Evolutionary conservation across 2,888 invertebrate genomes (phyloP).

Genomic region (Clunio marinus): DNA sequence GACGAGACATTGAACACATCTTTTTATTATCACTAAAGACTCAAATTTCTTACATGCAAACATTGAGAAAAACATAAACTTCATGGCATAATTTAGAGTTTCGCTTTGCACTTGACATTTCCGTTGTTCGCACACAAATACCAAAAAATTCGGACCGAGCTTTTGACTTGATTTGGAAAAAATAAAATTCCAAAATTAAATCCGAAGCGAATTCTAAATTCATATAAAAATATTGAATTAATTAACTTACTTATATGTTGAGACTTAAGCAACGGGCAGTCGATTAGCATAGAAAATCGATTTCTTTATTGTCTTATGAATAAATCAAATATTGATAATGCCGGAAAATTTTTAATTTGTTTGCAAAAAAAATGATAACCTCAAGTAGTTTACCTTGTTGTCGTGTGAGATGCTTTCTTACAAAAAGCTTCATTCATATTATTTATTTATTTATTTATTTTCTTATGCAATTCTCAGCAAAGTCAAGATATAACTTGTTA

Average conservation of each 20-base stretch:
- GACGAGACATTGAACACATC: not conserved
- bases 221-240: slow-evolving; percentile 1
- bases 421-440: too few relatives aligned
- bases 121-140: too few relatives aligned
- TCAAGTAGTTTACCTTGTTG: not conserved
- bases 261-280: not conserved
- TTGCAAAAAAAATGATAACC: not conserved
- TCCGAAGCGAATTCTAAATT: not conserved
- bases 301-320: slow-evolving; percentile 3
- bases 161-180: too few relatives aligned
- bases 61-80: not conserved
- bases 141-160: not conserved
- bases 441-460: too few relatives aligned
- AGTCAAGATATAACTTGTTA: too few relatives aligned
- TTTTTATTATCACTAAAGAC: not conserved
- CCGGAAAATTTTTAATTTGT: not conserved
- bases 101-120: slow-evolving; percentile 27
- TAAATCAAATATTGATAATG: slow-evolving; percentile 5
- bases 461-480: too few relatives aligned
- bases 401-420: too few relatives aligned
- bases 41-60: too few relatives aligned
- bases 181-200: not conserved
- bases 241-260: not conserved
- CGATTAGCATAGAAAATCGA: slow-evolving; percentile 4
- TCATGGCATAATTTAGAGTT: slow-evolving; percentile 13